These are phyloP conservation scores for Polydesmus complanatus DNA, from an alignment of 2,888 invertebrate species.

Conservation along the genomic window DNA sequence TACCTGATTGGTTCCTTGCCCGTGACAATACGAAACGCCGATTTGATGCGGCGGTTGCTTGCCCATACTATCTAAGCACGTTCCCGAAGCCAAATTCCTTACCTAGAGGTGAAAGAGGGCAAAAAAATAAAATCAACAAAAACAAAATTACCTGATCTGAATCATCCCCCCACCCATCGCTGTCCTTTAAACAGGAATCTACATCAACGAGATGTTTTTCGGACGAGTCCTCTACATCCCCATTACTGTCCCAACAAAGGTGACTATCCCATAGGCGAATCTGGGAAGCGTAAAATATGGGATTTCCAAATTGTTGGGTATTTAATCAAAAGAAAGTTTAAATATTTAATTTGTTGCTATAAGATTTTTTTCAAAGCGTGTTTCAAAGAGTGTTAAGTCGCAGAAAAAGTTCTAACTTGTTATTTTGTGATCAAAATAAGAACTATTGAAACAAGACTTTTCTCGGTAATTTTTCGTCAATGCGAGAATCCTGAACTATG, in stretches of 20 bases:
- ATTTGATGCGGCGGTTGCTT: slow-evolving; percentile 75
- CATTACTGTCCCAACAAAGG: slow-evolving; percentile 15
- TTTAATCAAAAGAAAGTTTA: background rate
- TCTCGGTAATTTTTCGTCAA: too few species aligned
- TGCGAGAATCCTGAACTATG: too few species aligned
- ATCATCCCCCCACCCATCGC: slow-evolving; percentile 12
- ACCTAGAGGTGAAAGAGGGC: slow-evolving; percentile 33
- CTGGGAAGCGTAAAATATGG: slow-evolving; percentile 6
- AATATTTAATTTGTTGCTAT: background rate
- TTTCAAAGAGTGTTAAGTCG: too few species aligned
- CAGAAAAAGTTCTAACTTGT: too few species aligned
- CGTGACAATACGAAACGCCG: slow-evolving; percentile 84
- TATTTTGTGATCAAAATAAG: too few species aligned
- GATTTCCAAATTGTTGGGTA: background rate
- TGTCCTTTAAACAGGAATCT: slow-evolving; percentile 1
- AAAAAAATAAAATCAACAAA: slow-evolving; percentile 6
- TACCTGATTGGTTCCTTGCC: slow-evolving; percentile 80
- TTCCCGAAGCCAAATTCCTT: slow-evolving; percentile 60
- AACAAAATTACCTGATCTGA: slow-evolving; percentile 16
- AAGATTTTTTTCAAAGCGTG: too few species aligned
- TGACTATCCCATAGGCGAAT: slow-evolving; percentile 1
- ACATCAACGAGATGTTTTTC: slow-evolving; percentile 12
- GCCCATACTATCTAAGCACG: slow-evolving; percentile 88
- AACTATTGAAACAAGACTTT: too few species aligned
- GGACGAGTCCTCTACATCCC: slow-evolving; percentile 11